Conservation (phyloP, 2,888 invertebrate genomes). For the Sinelater perroti region DNA sequence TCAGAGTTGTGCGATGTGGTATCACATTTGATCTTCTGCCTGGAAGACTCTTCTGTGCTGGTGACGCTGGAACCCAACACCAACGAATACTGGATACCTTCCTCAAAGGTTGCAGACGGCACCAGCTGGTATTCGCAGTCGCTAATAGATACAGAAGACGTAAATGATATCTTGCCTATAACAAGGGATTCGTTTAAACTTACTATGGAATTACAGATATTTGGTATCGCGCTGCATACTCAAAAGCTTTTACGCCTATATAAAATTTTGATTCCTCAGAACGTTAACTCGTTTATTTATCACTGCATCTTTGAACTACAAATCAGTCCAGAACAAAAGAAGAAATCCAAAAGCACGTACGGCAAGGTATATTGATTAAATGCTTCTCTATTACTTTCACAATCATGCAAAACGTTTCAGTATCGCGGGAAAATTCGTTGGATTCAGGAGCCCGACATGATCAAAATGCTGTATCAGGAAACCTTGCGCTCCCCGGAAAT, state of each 20-base stretch:
- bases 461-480: constrained; percentile 42
- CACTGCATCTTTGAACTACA: constrained; percentile 50
- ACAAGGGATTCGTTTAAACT: neutral
- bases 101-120: constrained; percentile 44
- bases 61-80: constrained; percentile 46
- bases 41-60: constrained; percentile 50
- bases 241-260: constrained; percentile 47
- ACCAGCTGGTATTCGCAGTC: constrained; percentile 47
- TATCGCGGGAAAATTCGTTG: constrained; percentile 55
- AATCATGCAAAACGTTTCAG: constrained; percentile 37
- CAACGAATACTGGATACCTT: constrained; percentile 55
- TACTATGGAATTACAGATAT: constrained; percentile 9
- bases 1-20: constrained; percentile 47
- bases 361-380: constrained; percentile 49
- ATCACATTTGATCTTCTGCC: constrained; percentile 50
- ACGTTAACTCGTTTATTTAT: constrained; percentile 38
- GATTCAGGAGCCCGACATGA: constrained; percentile 51
- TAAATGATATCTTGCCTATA: constrained; percentile 32
- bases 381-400: neutral
- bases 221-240: neutral
- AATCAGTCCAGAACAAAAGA: constrained; percentile 48
- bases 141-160: constrained; percentile 50
- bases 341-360: constrained; percentile 50
- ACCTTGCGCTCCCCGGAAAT: constrained; percentile 53
- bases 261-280: constrained; percentile 51